phyloP scores from a whole-genome alignment of 92 coral and sea anemone genomes.

The Nematostella vectensis region DNA sequence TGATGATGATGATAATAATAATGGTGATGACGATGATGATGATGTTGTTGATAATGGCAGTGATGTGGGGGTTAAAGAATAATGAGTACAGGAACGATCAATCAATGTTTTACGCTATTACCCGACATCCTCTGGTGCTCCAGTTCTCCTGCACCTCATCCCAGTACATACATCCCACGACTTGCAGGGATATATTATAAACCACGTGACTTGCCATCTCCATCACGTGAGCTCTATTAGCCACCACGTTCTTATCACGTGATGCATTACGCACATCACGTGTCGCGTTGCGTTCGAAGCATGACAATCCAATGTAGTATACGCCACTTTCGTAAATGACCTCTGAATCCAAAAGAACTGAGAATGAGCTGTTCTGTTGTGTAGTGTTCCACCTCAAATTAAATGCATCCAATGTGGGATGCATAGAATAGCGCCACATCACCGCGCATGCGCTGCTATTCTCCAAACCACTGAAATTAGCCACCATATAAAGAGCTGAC shows the following conservation, averaged over 20 bases:
- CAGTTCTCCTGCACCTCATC: slow-evolving; percentile 34
- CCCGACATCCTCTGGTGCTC: slow-evolving; percentile 72
- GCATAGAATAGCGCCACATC: slow-evolving; percentile 15
- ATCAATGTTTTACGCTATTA: slow-evolving; percentile 1
- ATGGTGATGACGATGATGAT: no score
- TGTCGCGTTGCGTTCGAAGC: slow-evolving; percentile 8
- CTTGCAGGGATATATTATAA: slow-evolving; percentile 33
- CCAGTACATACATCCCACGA: slow-evolving; percentile 67
- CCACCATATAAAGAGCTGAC: slow-evolving; percentile 12
- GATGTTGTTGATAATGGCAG: no score
- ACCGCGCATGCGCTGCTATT: not conserved
- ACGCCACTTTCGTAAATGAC: slow-evolving; percentile 23
- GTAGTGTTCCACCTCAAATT: slow-evolving; percentile 32
- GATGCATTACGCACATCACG: slow-evolving; percentile 16
- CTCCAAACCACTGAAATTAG: slow-evolving; percentile 7
- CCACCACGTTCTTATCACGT: slow-evolving; percentile 2
- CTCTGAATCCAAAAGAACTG: slow-evolving; percentile 21
- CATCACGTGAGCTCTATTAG: not conserved
- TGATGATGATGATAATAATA: no score
- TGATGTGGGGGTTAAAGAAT: no score
- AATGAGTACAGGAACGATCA: no score
- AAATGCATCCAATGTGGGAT: slow-evolving; percentile 15
- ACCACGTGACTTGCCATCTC: slow-evolving; percentile 1
- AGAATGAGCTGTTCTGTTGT: slow-evolving; percentile 22
- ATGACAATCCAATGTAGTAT: slow-evolving; percentile 34